Conservation (phyloP, 2,888 invertebrate genomes). For the Dorcus hopei region DNA sequence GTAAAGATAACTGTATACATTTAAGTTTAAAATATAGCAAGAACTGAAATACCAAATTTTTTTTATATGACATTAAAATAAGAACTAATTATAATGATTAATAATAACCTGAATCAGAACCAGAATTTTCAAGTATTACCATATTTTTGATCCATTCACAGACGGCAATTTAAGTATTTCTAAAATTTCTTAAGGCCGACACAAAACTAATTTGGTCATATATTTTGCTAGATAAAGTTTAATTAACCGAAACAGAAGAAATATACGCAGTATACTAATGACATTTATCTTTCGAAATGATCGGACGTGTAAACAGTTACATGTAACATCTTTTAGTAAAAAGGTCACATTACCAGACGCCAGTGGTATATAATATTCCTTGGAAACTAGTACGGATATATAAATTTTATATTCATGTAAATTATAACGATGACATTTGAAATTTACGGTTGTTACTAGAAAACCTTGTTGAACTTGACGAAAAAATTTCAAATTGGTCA, state of each 20-base stretch:
- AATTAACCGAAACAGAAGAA: constrained; percentile 7
- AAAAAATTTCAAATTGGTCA: not conserved
- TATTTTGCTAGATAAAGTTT: constrained; percentile 7
- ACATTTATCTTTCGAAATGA: constrained; percentile 12
- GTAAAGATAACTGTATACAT: no score
- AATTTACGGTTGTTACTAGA: constrained; percentile 7
- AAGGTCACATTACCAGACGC: not conserved
- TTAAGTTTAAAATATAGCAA: no score
- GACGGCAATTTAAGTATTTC: no score
- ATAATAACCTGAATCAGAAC: no score
- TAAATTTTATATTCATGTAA: constrained; percentile 11
- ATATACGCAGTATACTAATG: constrained; percentile 8
- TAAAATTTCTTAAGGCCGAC: no score
- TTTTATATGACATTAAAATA: no score
- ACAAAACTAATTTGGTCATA: not conserved
- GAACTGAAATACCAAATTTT: no score
- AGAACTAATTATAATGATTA: no score
- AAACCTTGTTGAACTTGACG: constrained; percentile 4
- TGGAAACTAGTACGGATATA: no score
- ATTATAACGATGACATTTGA: constrained; percentile 10
- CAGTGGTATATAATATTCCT: no score
- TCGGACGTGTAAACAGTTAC: constrained; percentile 4
- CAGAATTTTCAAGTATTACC: no score
- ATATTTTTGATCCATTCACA: no score
- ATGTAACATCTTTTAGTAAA: constrained; percentile 1